Percentiles rank a stretch among this genome's conserved stretches.
phyloP scores from a whole-genome alignment of 2,888 invertebrate genomes.

The Ischnura elegans region DNA sequence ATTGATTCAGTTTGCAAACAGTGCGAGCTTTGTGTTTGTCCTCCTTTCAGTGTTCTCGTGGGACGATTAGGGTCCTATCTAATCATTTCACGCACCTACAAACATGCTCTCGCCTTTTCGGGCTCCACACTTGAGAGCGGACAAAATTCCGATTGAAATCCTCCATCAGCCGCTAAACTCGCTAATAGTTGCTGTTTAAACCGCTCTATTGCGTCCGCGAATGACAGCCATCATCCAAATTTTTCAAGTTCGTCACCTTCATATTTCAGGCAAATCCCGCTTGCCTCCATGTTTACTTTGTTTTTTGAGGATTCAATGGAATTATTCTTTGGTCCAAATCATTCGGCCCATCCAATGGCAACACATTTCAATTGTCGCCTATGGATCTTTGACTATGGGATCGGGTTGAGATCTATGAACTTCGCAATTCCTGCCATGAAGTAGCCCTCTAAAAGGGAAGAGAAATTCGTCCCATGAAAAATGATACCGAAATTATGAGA shows the following conservation, averaged over 20 bases:
- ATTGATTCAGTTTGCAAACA: too few species aligned
- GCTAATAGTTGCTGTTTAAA: background rate
- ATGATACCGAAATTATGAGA: too few species aligned
- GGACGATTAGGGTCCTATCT: background rate
- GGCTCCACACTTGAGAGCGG: background rate
- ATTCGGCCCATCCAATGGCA: too few species aligned
- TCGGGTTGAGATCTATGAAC: too few species aligned
- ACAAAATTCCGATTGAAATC: background rate
- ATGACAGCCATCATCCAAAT: background rate
- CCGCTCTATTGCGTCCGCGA: background rate
- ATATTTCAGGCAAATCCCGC: background rate
- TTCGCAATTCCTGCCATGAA: too few species aligned
- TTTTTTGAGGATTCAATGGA: too few species aligned
- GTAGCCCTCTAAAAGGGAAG: too few species aligned
- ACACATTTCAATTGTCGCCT: too few species aligned
- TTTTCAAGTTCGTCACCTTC: background rate
- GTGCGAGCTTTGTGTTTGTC: background rate
- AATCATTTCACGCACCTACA: background rate
- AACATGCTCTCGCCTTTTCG: background rate
- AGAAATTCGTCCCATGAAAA: too few species aligned
- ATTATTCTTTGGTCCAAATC: too few species aligned
- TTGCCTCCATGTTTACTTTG: too few species aligned
- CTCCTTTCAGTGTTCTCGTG: background rate
- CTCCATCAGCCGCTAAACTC: background rate
- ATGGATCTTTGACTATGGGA: too few species aligned